Conservation (phyloP, 2,888 invertebrate genomes). For the Sabellastarte sp. region DNA sequence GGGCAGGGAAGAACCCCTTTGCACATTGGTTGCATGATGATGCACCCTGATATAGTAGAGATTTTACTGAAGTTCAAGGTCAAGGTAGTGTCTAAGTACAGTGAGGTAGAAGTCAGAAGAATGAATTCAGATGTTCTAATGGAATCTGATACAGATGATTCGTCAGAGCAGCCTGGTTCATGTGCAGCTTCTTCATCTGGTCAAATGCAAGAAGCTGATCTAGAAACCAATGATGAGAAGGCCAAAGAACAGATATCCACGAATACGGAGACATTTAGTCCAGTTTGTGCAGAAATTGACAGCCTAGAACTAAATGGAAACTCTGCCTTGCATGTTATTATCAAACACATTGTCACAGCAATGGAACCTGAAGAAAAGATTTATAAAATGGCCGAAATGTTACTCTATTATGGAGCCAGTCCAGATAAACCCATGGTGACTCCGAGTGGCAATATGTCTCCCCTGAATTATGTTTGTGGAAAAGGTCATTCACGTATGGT, state of each 20-base stretch:
- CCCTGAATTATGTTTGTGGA: slow-evolving; percentile 71
- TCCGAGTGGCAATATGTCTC: slow-evolving; percentile 31
- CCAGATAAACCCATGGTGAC: slow-evolving; percentile 71
- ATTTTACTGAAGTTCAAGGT: slow-evolving; percentile 31
- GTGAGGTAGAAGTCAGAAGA: background rate
- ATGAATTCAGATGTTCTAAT: no score
- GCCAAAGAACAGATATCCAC: background rate
- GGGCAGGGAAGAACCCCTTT: slow-evolving; percentile 81
- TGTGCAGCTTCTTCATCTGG: background rate
- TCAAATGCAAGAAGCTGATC: background rate
- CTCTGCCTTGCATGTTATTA: slow-evolving; percentile 45
- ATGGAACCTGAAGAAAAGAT: slow-evolving; percentile 8
- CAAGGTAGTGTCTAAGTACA: background rate
- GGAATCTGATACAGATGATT: no score
- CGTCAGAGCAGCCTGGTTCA: background rate
- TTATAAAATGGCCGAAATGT: slow-evolving; percentile 69
- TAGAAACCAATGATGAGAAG: background rate
- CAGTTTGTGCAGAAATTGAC: slow-evolving; percentile 22
- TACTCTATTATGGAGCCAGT: slow-evolving; percentile 78
- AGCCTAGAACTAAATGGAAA: slow-evolving; percentile 29
- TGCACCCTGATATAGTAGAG: slow-evolving; percentile 27
- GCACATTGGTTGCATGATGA: slow-evolving; percentile 75
- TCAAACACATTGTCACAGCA: slow-evolving; percentile 30
- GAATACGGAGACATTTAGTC: slow-evolving; percentile 17
- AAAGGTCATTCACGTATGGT: slow-evolving; percentile 71